Conservation (phyloP, 2,113 vertebrate genomes). For the Xenopus borealis region DNA sequence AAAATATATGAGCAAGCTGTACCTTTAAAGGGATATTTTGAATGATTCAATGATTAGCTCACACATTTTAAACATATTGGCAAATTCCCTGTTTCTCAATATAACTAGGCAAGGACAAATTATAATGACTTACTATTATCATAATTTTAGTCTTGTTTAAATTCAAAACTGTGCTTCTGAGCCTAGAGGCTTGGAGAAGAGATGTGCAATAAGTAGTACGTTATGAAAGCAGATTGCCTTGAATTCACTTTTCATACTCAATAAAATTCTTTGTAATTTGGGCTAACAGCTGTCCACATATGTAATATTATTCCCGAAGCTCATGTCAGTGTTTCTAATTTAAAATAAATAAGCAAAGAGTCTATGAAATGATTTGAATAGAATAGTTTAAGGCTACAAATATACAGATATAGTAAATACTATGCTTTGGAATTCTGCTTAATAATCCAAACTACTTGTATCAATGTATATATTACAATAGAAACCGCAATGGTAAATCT, state of each 20-base stretch:
- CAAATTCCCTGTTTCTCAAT: slow-evolving; percentile 49
- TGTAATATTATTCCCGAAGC: slow-evolving; percentile 55
- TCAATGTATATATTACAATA: neutral
- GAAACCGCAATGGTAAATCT: too few species aligned
- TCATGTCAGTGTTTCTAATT: slow-evolving; percentile 52
- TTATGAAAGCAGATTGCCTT: slow-evolving; percentile 57
- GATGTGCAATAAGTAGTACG: slow-evolving; percentile 51
- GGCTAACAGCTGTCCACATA: slow-evolving; percentile 52
- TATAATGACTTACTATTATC: slow-evolving; percentile 52
- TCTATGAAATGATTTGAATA: slow-evolving; percentile 4
- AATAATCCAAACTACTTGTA: too few species aligned
- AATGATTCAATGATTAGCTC: slow-evolving; percentile 33
- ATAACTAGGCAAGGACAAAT: slow-evolving; percentile 48
- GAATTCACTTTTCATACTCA: slow-evolving; percentile 57
- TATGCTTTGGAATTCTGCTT: too few species aligned
- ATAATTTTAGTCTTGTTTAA: slow-evolving; percentile 63
- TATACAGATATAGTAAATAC: neutral
- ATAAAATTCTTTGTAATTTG: slow-evolving; percentile 60
- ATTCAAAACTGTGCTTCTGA: slow-evolving; percentile 56
- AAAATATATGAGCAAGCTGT: neutral
- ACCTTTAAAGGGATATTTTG: slow-evolving; percentile 27
- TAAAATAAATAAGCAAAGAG: slow-evolving; percentile 51
- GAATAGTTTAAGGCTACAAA: neutral
- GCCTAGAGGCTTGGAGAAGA: slow-evolving; percentile 51
- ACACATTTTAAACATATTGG: slow-evolving; percentile 30